phyloP scores from a whole-genome alignment of 2,888 invertebrate species.

The Acanthosepion lycidas region DNA sequence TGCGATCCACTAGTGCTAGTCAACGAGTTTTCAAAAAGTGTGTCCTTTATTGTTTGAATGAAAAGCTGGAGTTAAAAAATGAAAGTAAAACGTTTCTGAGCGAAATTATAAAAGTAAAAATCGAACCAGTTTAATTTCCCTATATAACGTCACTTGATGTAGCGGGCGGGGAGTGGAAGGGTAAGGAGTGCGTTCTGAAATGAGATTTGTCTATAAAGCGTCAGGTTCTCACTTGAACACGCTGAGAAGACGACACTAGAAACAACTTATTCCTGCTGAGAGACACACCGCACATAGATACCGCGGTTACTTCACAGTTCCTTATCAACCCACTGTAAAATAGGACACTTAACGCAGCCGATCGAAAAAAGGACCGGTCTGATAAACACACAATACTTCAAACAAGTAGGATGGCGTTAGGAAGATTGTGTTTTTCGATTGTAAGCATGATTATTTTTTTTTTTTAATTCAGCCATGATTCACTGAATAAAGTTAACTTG shows the following conservation, averaged over 20 bases:
- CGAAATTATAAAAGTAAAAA: no score
- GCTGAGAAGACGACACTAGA: slow-evolving; percentile 8
- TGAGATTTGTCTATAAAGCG: background rate
- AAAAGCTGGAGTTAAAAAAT: no score
- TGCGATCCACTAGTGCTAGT: no score
- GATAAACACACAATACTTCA: background rate
- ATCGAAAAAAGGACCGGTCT: background rate
- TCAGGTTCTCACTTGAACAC: background rate
- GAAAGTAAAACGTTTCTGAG: no score
- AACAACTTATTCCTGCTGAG: background rate
- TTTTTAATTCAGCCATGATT: no score
- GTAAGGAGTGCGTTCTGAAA: background rate
- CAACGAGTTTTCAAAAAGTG: no score
- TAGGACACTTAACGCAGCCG: background rate
- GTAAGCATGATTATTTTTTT: no score
- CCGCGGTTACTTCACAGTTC: background rate
- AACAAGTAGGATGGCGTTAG: background rate
- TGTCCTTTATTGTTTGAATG: no score
- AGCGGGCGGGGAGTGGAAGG: fast-evolving
- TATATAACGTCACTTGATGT: background rate
- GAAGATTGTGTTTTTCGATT: background rate
- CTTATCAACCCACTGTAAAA: background rate
- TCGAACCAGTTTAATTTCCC: no score
- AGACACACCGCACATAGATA: background rate
- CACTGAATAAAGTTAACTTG: no score